phyloP scores from a whole-genome alignment of 2,888 invertebrate species.

The Aelia acuminata region DNA sequence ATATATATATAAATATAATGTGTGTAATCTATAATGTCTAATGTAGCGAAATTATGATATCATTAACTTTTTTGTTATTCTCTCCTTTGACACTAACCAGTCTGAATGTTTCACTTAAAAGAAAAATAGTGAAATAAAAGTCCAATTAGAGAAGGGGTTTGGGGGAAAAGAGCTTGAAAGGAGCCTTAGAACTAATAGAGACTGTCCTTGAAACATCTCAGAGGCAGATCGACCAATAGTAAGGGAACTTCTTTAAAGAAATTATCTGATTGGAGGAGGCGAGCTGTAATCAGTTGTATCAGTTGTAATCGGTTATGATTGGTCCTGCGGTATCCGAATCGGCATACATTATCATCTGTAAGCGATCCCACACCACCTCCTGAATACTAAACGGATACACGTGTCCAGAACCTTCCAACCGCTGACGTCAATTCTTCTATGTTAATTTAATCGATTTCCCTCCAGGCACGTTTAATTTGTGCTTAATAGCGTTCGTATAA shows the following conservation, averaged over 20 bases:
- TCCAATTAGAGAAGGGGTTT: not conserved
- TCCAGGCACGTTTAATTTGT: not conserved
- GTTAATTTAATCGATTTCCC: not conserved
- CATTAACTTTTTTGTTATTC: not conserved
- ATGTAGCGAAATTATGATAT: no score
- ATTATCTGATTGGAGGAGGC: not conserved
- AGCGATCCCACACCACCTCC: not conserved
- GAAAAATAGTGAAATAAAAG: constrained; percentile 1
- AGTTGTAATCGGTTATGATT: constrained; percentile 8
- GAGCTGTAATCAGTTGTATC: not conserved
- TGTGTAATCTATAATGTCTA: no score
- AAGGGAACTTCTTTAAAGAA: not conserved
- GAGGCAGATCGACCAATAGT: not conserved
- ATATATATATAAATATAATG: no score
- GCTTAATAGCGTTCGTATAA: not conserved
- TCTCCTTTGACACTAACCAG: not conserved
- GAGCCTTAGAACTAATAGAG: not conserved
- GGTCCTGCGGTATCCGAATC: not conserved
- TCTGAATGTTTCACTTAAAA: not conserved
- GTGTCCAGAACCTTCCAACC: not conserved
- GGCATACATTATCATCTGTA: not conserved
- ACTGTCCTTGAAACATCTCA: not conserved
- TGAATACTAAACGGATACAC: not conserved
- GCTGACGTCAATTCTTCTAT: not conserved
- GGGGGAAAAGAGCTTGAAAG: not conserved